Evolutionary conservation across 2,797 vertebrate species (phyloP).

Genomic region (Varecia variegata): DNA sequence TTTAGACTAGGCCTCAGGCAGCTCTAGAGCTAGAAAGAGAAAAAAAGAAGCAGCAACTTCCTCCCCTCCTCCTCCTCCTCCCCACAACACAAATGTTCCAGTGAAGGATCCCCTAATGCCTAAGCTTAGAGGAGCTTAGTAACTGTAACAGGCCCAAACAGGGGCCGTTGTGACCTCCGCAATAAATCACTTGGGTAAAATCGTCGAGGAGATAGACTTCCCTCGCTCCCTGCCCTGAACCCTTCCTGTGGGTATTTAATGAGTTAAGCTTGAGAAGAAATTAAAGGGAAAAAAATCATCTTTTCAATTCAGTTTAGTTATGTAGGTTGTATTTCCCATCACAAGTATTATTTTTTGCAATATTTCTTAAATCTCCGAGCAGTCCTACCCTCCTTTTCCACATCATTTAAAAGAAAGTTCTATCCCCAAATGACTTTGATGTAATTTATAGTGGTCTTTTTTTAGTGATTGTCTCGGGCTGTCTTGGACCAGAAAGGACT

Average conservation of each 20-base stretch:
- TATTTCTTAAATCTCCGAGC: neutral
- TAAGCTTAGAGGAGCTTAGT: slow-evolving; percentile 72
- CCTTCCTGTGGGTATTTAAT: neutral
- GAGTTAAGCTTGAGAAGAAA: slow-evolving; percentile 1
- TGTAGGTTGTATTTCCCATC: neutral
- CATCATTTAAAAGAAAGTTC: neutral
- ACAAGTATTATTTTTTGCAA: neutral
- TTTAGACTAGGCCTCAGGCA: slow-evolving; percentile 82
- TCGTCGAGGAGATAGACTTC: neutral
- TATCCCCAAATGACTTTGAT: neutral
- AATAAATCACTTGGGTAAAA: neutral
- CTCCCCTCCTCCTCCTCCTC: neutral
- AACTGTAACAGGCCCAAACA: slow-evolving; percentile 60
- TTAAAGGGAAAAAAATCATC: neutral
- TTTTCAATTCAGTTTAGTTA: slow-evolving; percentile 27
- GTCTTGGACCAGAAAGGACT: neutral
- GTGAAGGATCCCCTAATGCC: slow-evolving; percentile 56
- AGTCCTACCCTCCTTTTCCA: neutral
- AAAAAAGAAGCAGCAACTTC: neutral
- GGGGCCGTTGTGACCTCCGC: slow-evolving; percentile 33
- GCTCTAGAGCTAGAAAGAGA: slow-evolving; percentile 26
- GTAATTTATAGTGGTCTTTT: slow-evolving; percentile 9
- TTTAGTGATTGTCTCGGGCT: neutral
- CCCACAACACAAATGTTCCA: slow-evolving; percentile 20
- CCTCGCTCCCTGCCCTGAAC: neutral